Conservation (phyloP, 2,797 vertebrate species). For the Perdix hodgsoniae region DNA sequence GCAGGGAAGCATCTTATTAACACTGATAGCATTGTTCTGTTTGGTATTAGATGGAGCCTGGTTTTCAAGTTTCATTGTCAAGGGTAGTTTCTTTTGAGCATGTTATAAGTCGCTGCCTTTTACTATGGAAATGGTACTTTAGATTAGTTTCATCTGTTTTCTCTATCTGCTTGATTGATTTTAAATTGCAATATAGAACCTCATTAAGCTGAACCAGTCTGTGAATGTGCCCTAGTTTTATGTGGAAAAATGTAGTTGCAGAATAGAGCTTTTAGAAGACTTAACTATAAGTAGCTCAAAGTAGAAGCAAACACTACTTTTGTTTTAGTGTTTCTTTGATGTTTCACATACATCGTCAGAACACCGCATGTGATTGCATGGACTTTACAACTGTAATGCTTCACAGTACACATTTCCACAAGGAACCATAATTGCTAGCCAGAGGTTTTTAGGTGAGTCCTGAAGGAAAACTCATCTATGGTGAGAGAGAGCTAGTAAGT, state of each 20-base stretch:
- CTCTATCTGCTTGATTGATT: constrained; percentile 47
- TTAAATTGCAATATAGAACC: constrained; percentile 60
- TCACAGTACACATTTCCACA: constrained; percentile 10
- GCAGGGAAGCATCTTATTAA: constrained; percentile 19
- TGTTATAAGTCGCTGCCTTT: constrained; percentile 26
- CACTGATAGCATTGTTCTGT: constrained; percentile 6
- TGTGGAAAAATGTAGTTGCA: constrained; percentile 60
- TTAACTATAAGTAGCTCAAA: constrained; percentile 42
- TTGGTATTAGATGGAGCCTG: constrained; percentile 34
- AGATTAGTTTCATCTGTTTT: constrained; percentile 61
- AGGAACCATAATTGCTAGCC: background rate
- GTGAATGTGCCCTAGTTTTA: constrained; percentile 38
- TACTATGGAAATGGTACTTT: constrained; percentile 13
- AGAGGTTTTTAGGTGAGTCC: constrained; percentile 4
- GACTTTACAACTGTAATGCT: background rate
- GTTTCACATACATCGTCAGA: constrained; percentile 22
- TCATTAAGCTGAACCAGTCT: constrained; percentile 45
- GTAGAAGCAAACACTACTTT: constrained; percentile 25
- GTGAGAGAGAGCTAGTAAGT: background rate
- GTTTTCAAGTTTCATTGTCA: constrained; percentile 53
- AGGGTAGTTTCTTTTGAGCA: background rate
- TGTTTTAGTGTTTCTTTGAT: constrained; percentile 42
- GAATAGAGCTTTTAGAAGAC: constrained; percentile 28
- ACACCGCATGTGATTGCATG: background rate
- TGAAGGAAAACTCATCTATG: background rate